Evolutionary conservation across 1,140 invertebrate genomes (phyloP).

Genomic region (Homalodisca vitripennis): DNA sequence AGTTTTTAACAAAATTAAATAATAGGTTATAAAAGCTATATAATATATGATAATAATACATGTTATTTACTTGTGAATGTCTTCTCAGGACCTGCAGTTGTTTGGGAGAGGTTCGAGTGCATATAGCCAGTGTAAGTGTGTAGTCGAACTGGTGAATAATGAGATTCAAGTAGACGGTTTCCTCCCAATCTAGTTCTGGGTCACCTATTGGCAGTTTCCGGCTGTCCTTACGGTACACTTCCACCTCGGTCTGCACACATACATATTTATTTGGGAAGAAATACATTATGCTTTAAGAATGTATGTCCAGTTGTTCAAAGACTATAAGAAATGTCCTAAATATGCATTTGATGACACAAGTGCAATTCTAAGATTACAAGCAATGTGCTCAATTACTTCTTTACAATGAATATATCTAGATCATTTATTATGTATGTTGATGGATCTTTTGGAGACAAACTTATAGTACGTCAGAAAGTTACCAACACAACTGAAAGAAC

Average conservation of each 20-base stretch:
- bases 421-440: too few species aligned
- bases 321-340: too few species aligned
- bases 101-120: conserved; percentile 94
- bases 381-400: too few species aligned
- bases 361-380: too few species aligned
- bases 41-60: not conserved
- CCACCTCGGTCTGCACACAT: conserved; percentile 87
- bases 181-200: conserved; percentile 97
- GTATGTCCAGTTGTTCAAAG: too few species aligned
- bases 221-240: conserved; percentile 95
- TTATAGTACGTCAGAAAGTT: too few species aligned
- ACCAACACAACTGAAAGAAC: too few species aligned
- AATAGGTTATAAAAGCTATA: not conserved
- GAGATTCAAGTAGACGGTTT: conserved; percentile 98
- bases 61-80: conserved; percentile 73
- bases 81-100: conserved; percentile 92
- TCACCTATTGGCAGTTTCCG: conserved; percentile 94
- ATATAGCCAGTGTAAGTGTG: conserved; percentile 94
- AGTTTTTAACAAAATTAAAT: not conserved
- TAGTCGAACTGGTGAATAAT: conserved; percentile 99
- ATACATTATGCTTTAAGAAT: too few species aligned
- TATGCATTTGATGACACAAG: too few species aligned
- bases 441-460: too few species aligned
- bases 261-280: too few species aligned
- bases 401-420: too few species aligned